Evolutionary conservation across 2,797 vertebrate genomes (phyloP).

Genomic region (Pterois miles): DNA sequence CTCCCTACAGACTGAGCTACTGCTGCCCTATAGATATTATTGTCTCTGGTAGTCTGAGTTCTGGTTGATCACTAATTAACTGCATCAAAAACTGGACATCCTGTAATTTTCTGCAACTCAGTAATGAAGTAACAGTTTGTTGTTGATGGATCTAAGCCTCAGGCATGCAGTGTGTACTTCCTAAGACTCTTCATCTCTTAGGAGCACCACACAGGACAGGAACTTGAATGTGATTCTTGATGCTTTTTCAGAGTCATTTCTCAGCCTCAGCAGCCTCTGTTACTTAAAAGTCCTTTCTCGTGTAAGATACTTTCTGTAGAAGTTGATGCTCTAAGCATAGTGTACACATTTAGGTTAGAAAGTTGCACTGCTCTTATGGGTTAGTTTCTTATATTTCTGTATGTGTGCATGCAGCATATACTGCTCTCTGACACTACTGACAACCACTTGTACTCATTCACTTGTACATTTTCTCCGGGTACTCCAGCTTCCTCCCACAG

Average conservation of each 20-base stretch:
- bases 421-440: not conserved
- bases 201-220: not conserved
- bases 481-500: too few species aligned
- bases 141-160: constrained; percentile 9
- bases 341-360: not conserved
- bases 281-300: not conserved
- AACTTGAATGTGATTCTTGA: constrained; percentile 13
- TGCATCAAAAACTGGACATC: constrained; percentile 13
- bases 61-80: constrained; percentile 28
- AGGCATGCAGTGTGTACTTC: constrained; percentile 10
- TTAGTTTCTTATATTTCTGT: not conserved
- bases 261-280: constrained; percentile 13
- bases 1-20: too few species aligned
- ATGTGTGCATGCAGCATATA: not conserved
- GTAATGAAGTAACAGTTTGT: constrained; percentile 1
- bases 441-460: not conserved
- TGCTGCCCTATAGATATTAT: too few species aligned
- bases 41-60: not conserved
- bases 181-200: constrained; percentile 19
- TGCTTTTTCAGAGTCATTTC: not conserved
- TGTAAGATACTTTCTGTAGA: not conserved
- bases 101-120: constrained; percentile 7
- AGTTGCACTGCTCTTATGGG: not conserved
- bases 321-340: not conserved
- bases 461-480: not conserved